Evolutionary conservation across 2,888 invertebrate genomes (phyloP).

Genomic region (Apocheima hispidaria): DNA sequence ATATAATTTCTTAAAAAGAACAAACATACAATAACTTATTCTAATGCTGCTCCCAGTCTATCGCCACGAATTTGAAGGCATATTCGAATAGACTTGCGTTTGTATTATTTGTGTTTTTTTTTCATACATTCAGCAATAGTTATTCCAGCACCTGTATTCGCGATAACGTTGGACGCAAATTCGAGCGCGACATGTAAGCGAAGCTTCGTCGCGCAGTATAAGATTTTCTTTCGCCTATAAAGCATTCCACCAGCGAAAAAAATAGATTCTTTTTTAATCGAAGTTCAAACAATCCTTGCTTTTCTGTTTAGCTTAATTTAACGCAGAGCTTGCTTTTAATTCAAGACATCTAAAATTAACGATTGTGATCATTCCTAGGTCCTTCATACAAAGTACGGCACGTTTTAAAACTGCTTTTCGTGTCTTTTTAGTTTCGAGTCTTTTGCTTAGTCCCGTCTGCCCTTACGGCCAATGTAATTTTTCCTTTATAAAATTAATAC

Average conservation of each 20-base stretch:
- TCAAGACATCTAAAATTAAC: neutral
- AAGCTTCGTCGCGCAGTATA: too few relatives aligned
- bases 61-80: too few relatives aligned
- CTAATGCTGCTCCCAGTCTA: too few relatives aligned
- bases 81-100: too few relatives aligned
- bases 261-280: neutral
- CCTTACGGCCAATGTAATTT: neutral
- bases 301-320: neutral
- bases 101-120: too few relatives aligned
- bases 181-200: too few relatives aligned
- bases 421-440: too few relatives aligned
- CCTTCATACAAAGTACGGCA: neutral
- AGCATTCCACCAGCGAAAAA: neutral
- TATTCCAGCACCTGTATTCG: too few relatives aligned
- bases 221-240: neutral
- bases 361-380: neutral
- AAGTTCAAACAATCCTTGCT: neutral
- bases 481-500: neutral
- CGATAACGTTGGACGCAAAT: too few relatives aligned
- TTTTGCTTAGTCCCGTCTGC: neutral
- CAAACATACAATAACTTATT: too few relatives aligned
- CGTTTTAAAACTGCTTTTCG: neutral
- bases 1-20: too few relatives aligned
- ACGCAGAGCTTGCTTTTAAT: neutral
- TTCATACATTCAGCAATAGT: too few relatives aligned